Evolutionary conservation across 2,888 invertebrate species (phyloP).

Genomic region (Glyphotaelius pellucidus): DNA sequence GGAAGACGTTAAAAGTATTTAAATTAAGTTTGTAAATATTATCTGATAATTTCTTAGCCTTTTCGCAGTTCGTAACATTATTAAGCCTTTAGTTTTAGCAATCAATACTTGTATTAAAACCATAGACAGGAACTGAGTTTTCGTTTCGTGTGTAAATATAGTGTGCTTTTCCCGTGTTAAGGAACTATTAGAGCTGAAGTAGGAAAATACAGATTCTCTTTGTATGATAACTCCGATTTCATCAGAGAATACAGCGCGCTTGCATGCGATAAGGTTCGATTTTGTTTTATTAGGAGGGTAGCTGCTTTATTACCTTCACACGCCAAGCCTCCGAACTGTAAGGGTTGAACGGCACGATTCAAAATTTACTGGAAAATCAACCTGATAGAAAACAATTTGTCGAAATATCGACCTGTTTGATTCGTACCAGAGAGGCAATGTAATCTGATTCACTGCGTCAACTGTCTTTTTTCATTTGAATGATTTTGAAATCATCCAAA

Average conservation of each 20-base stretch:
- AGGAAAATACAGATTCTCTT: constrained; percentile 3
- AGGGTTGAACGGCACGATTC: background rate
- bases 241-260: constrained; percentile 11
- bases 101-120: background rate
- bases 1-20: too few species aligned
- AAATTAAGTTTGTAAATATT: too few species aligned
- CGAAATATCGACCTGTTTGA: background rate
- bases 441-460: background rate
- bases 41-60: background rate
- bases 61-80: background rate
- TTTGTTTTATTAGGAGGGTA: constrained; percentile 1
- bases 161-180: background rate
- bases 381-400: background rate
- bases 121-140: background rate
- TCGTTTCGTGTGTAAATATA: background rate
- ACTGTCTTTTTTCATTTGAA: background rate
- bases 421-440: background rate
- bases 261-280: constrained; percentile 21
- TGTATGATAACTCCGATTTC: constrained; percentile 30
- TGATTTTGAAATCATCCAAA: too few species aligned
- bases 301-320: constrained; percentile 23
- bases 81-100: background rate
- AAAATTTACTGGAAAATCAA: background rate
- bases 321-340: background rate
- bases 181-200: constrained; percentile 29